phyloP scores from a whole-genome alignment of 2,888 invertebrate genomes.

The Phymatocera aterrima region DNA sequence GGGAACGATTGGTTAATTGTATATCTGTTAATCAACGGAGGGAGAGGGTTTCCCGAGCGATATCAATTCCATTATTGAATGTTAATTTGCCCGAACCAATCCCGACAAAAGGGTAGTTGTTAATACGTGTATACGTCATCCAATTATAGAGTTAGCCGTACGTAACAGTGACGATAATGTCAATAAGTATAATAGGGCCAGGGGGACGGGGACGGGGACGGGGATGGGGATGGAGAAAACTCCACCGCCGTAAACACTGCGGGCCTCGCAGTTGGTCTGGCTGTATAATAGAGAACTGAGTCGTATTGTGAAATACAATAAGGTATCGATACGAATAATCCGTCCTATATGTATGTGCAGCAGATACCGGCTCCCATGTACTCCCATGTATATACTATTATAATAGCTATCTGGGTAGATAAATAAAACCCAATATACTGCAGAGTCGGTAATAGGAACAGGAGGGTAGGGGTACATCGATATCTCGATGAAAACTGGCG shows the following conservation, averaged over 20 bases:
- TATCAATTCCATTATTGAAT: slow-evolving; percentile 44
- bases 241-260: neutral
- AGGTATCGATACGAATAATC: slow-evolving; percentile 30
- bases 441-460: slow-evolving; percentile 10
- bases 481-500: neutral
- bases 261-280: neutral
- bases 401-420: neutral
- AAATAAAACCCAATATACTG: slow-evolving; percentile 2
- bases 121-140: slow-evolving; percentile 25
- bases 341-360: neutral
- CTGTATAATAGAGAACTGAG: slow-evolving; percentile 17
- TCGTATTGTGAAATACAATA: slow-evolving; percentile 16
- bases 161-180: slow-evolving; percentile 40
- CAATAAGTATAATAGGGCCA: slow-evolving; percentile 41
- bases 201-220: too few relatives aligned
- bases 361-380: too few relatives aligned
- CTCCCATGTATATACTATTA: too few relatives aligned
- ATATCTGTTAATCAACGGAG: slow-evolving; percentile 38
- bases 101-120: slow-evolving; percentile 32
- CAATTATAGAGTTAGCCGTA: slow-evolving; percentile 18
- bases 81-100: slow-evolving; percentile 35
- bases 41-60: slow-evolving; percentile 5
- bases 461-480: neutral
- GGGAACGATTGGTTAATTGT: slow-evolving; percentile 22
- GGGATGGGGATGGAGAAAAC: neutral